Conservation (phyloP, 2,888 invertebrate genomes). For the Tenodera sinensis region DNA sequence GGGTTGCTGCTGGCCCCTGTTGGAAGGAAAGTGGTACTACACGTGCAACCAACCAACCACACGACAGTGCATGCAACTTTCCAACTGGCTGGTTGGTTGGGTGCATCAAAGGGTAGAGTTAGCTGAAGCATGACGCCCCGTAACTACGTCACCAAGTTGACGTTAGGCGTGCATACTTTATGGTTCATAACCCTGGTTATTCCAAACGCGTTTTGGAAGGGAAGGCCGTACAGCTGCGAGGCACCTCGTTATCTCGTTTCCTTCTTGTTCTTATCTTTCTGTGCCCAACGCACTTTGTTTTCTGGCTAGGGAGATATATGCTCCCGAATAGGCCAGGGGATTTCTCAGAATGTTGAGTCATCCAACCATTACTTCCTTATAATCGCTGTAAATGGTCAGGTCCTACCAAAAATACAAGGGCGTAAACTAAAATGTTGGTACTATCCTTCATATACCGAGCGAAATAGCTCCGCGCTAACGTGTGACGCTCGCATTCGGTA, state of each 20-base stretch:
- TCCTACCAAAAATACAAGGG: no score
- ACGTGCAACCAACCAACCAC: not conserved
- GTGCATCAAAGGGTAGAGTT: not conserved
- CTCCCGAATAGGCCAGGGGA: not conserved
- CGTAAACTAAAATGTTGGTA: no score
- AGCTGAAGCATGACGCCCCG: not conserved
- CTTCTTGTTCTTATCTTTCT: not conserved
- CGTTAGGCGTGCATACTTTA: not conserved
- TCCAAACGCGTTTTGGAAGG: not conserved
- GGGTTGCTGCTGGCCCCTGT: not conserved
- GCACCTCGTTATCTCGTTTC: not conserved
- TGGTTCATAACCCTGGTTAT: not conserved
- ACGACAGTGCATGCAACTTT: not conserved
- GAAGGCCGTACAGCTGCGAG: not conserved
- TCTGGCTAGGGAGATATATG: not conserved
- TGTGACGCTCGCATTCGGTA: no score
- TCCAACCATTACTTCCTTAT: not conserved
- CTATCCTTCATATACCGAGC: no score
- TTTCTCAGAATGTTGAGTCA: not conserved
- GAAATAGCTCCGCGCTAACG: no score
- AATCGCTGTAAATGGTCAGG: not conserved
- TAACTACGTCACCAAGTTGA: not conserved
- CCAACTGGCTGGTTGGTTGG: not conserved
- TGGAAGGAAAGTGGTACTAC: not conserved
- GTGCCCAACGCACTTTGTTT: not conserved